Conservation (phyloP, 2,888 invertebrate genomes). For the Lingula anatina region DNA sequence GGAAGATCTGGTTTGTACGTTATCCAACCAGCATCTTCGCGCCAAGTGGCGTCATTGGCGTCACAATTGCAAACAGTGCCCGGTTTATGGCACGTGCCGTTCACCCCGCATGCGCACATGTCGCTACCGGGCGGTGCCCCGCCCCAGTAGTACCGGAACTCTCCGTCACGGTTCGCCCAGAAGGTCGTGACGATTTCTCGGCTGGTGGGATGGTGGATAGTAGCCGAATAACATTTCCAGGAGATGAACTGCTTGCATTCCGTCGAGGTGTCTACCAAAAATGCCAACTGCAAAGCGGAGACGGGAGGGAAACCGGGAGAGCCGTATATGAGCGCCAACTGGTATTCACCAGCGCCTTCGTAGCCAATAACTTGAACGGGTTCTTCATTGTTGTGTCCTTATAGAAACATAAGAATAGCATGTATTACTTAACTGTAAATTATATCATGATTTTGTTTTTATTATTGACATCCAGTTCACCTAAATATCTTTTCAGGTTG, state of each 20-base stretch:
- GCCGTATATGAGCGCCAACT: slow-evolving; percentile 18
- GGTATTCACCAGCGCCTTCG: slow-evolving; percentile 37
- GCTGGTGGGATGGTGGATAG: slow-evolving; percentile 32
- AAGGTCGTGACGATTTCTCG: slow-evolving; percentile 24
- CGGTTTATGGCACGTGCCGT: slow-evolving; percentile 20
- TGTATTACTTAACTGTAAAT: neutral
- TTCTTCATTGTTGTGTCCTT: slow-evolving; percentile 33
- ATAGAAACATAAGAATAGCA: slow-evolving; percentile 1
- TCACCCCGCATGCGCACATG: slow-evolving; percentile 39
- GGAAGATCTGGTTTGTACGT: slow-evolving; percentile 37
- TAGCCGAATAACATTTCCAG: slow-evolving; percentile 40
- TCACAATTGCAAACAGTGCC: slow-evolving; percentile 40
- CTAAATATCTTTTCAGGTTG: too few species aligned
- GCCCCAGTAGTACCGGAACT: slow-evolving; percentile 30
- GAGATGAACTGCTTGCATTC: slow-evolving; percentile 36
- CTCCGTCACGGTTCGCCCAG: slow-evolving; percentile 28
- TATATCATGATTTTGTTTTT: neutral
- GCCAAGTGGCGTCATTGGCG: slow-evolving; percentile 33
- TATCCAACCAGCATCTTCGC: slow-evolving; percentile 34
- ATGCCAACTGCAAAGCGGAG: slow-evolving; percentile 19
- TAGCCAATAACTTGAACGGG: slow-evolving; percentile 25
- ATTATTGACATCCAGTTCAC: slow-evolving; percentile 1
- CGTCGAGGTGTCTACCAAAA: slow-evolving; percentile 34
- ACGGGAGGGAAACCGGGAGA: slow-evolving; percentile 1
- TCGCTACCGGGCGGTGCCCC: slow-evolving; percentile 30